These are phyloP conservation scores for Tadarida brasiliensis DNA, from an alignment of 2,797 vertebrate species.

Conservation along the genomic window DNA sequence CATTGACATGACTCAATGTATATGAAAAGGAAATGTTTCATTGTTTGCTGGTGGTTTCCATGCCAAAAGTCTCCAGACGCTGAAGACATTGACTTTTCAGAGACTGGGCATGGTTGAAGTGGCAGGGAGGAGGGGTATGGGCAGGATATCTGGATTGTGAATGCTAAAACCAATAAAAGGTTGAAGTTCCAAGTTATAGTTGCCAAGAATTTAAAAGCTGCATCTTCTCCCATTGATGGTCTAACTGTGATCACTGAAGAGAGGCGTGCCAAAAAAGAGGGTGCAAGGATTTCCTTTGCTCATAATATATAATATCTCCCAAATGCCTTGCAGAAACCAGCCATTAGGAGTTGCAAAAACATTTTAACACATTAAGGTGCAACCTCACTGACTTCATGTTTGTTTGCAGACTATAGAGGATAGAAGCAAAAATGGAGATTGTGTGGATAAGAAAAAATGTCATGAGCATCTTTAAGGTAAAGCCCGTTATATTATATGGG, in stretches of 20 bases:
- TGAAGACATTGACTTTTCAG: constrained; percentile 50
- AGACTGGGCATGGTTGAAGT: neutral
- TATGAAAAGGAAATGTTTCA: constrained; percentile 65
- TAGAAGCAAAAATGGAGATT: neutral
- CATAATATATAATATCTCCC: constrained; percentile 48
- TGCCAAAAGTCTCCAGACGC: constrained; percentile 55
- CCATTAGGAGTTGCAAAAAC: constrained; percentile 45
- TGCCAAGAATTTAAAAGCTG: constrained; percentile 65
- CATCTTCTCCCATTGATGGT: constrained; percentile 28
- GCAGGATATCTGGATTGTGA: neutral
- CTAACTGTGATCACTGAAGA: constrained; percentile 19
- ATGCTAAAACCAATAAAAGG: constrained; percentile 51
- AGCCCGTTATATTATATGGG: neutral
- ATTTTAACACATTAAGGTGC: neutral
- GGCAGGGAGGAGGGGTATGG: neutral
- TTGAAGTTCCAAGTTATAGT: constrained; percentile 35
- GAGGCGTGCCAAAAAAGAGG: constrained; percentile 23
- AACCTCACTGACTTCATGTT: neutral
- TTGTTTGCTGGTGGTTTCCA: constrained; percentile 62
- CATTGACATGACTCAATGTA: neutral
- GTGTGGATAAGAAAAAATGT: neutral
- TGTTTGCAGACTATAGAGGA: neutral
- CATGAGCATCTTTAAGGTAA: neutral
- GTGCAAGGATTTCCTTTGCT: constrained; percentile 53
- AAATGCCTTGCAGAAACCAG: constrained; percentile 63